A percentile compares a stretch with the other conserved stretches of the same genome.
Evolutionary conservation across 2,113 vertebrate genomes (phyloP).

Genomic region (Ivindomyrus marchei): DNA sequence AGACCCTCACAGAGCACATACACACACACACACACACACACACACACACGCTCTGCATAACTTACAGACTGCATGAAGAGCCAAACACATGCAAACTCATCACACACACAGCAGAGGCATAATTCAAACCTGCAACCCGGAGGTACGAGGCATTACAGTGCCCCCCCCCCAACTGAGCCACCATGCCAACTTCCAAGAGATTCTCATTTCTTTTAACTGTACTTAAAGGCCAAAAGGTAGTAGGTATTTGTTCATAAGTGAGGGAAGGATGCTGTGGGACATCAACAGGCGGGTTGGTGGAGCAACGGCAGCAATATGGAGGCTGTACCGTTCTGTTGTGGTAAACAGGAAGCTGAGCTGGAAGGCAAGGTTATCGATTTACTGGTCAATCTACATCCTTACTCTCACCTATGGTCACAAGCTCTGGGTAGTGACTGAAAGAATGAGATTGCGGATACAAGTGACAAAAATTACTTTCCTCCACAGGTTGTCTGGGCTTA

Average conservation of each 20-base stretch:
- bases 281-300: not conserved
- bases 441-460: not conserved
- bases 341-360: not conserved
- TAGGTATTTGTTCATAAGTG: not conserved
- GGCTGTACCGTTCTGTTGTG: not conserved
- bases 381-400: not conserved
- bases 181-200: not conserved
- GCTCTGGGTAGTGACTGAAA: not conserved
- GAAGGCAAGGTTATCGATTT: not conserved
- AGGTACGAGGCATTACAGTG: not conserved
- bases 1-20: not conserved
- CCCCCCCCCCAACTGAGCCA: not conserved
- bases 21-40: not conserved
- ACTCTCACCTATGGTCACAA: not conserved
- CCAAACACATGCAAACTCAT: not conserved
- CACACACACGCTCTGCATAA: not conserved
- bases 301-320: not conserved
- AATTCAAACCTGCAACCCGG: not conserved
- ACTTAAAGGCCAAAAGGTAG: not conserved
- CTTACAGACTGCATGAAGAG: not conserved
- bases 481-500: not conserved
- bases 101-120: not conserved
- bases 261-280: not conserved
- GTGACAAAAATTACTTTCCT: not conserved
- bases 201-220: not conserved